phyloP scores from a whole-genome alignment of 2,113 vertebrate genomes.

The Heterotilapia buettikoferi region DNA sequence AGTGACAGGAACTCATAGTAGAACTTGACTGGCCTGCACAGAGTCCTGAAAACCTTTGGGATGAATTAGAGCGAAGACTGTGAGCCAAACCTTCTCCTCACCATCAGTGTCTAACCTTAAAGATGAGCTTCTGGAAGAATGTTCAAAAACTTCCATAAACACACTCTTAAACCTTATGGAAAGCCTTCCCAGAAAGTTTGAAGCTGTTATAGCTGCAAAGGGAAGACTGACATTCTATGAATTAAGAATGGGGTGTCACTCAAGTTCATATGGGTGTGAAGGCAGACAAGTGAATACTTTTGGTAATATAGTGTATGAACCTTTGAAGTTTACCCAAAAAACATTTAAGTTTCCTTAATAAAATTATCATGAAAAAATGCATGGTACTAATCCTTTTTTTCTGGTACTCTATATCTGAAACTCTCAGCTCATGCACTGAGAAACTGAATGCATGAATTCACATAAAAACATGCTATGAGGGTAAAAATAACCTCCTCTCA shows the following conservation, averaged over 20 bases:
- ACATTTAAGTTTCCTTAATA: background rate
- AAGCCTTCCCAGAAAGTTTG: background rate
- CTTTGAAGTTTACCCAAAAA: background rate
- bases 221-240: background rate
- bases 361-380: background rate
- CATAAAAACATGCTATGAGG: background rate
- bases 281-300: background rate
- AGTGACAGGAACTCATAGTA: background rate
- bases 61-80: background rate
- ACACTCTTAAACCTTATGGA: background rate
- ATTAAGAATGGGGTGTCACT: background rate
- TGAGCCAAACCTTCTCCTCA: background rate
- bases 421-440: background rate
- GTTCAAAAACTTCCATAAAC: background rate
- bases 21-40: background rate
- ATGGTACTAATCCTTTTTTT: background rate
- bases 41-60: background rate
- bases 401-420: background rate
- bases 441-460: background rate
- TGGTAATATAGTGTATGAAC: background rate
- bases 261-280: background rate
- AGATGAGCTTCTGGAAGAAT: background rate
- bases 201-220: background rate
- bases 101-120: background rate
- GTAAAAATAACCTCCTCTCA: conserved; percentile 51